Conservation (phyloP, 2,888 invertebrate species). For the Salticus scenicus region DNA sequence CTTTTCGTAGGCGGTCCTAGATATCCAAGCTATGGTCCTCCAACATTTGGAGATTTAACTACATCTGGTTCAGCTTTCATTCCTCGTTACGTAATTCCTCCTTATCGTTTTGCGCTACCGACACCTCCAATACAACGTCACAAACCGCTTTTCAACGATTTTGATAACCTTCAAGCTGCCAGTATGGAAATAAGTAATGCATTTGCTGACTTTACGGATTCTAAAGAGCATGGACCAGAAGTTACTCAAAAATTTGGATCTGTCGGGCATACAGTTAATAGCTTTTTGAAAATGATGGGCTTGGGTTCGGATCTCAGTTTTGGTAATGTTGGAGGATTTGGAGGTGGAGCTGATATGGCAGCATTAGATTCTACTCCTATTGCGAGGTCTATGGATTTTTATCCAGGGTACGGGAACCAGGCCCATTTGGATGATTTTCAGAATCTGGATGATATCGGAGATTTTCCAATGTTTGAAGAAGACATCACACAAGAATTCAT, state of each 20-base stretch:
- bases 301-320: slow-evolving; percentile 3
- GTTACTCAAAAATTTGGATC: slow-evolving; percentile 56
- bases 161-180: slow-evolving; percentile 31
- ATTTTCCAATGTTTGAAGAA: slow-evolving; percentile 40
- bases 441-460: slow-evolving; percentile 26
- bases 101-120: slow-evolving; percentile 9
- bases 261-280: slow-evolving; percentile 52
- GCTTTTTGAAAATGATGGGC: slow-evolving; percentile 58
- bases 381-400: slow-evolving; percentile 60
- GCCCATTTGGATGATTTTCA: slow-evolving; percentile 41
- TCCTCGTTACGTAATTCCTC: neutral
- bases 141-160: slow-evolving; percentile 54
- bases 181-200: slow-evolving; percentile 61
- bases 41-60: slow-evolving; percentile 15
- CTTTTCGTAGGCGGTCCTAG: neutral
- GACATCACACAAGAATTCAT: slow-evolving; percentile 52
- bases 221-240: slow-evolving; percentile 53
- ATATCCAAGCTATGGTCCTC: neutral
- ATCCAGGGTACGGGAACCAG: slow-evolving; percentile 60
- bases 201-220: slow-evolving; percentile 58
- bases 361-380: slow-evolving; percentile 41
- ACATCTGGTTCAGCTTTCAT: slow-evolving; percentile 11
- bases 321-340: slow-evolving; percentile 32
- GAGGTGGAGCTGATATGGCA: slow-evolving; percentile 36
- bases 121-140: slow-evolving; percentile 24